Evolutionary conservation across 2,113 vertebrate species (phyloP), one percentile per base, ranked within the genome.

Genomic region (Paralichthys olivaceus): DNA sequence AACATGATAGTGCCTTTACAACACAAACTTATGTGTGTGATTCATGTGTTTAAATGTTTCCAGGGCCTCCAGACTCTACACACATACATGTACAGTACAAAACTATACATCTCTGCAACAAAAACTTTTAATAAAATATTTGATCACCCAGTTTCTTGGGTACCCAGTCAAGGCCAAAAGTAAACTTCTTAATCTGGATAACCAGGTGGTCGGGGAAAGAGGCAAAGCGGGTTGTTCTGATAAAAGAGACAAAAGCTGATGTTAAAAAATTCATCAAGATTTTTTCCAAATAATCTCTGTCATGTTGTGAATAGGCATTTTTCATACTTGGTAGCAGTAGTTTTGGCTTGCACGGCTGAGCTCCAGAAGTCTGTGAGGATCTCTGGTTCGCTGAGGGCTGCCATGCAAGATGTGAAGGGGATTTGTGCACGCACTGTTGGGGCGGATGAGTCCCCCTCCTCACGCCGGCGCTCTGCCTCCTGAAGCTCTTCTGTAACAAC

Each of bases 171-270:
- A 98, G 93, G 81, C 98, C 98, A 5, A 99, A 99, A 63, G 98
- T 99, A 90, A 99, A 99, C 87, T 99, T 99, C 95, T 99, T 99
- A 85, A 99, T 98, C 92, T 99, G 98, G 89, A 99, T 99, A 77
- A 99, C 97, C 89, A 99, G 94, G 91, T 99, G 96, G 91, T 99
- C 98, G 0, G 98, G 98, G 91, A 99, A 99, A 69, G 98, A 99
- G 89, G 98, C 98, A 77, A 99, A 99, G 23, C 97, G 95, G 14
- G 98, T 99, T 0, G 96, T 98, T 95, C 98, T 99, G 91, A 53
- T 7, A 74, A 72, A 69, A 9, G 19, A 77, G 40, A 83, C 8
- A 75, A 49, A 63, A 45, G 22, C 0, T 11, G 29, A 43, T n/a
- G 65, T 81, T 53, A 76, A 56, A 26, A 51, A 25, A 73, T 2